phyloP scores from a whole-genome alignment of 2,888 invertebrate genomes.

The Pardosa pseudoannulata region DNA sequence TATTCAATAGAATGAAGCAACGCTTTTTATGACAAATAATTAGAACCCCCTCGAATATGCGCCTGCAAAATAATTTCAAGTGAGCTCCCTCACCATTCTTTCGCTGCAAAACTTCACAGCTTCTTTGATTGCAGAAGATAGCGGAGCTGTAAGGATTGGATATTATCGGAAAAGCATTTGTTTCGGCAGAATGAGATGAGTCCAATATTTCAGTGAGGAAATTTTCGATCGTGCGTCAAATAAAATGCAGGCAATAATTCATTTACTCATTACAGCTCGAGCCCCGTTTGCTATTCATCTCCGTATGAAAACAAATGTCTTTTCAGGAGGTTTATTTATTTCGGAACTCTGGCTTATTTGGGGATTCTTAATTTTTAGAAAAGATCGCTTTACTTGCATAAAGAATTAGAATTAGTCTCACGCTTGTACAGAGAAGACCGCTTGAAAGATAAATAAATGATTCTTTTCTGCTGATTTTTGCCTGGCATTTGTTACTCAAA shows the following conservation, averaged over 20 bases:
- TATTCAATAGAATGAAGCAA: constrained; percentile 30
- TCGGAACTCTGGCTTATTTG: not conserved
- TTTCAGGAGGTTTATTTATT: constrained; percentile 44
- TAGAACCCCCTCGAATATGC: constrained; percentile 12
- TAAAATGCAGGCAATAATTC: constrained; percentile 65
- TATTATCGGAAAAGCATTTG: constrained; percentile 72
- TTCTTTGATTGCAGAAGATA: constrained; percentile 38
- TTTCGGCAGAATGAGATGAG: constrained; percentile 61
- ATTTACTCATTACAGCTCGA: constrained; percentile 58
- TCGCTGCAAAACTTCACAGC: not conserved
- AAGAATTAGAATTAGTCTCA: too few relatives aligned
- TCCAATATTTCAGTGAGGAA: constrained; percentile 56
- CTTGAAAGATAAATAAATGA: too few relatives aligned
- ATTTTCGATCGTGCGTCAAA: constrained; percentile 58
- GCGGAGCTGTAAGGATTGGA: constrained; percentile 51
- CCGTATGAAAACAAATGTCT: constrained; percentile 46
- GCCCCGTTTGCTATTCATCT: constrained; percentile 43
- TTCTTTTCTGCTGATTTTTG: too few relatives aligned
- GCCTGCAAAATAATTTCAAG: constrained; percentile 43
- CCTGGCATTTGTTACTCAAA: too few relatives aligned
- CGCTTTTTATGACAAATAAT: constrained; percentile 65
- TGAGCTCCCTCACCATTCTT: not conserved
- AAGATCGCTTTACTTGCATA: not conserved
- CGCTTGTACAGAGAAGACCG: too few relatives aligned
- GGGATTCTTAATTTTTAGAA: constrained; percentile 1